These are phyloP conservation scores for Nephrotoma guestfalica DNA, from an alignment of 2,888 invertebrate genomes.

Conservation along the genomic window DNA sequence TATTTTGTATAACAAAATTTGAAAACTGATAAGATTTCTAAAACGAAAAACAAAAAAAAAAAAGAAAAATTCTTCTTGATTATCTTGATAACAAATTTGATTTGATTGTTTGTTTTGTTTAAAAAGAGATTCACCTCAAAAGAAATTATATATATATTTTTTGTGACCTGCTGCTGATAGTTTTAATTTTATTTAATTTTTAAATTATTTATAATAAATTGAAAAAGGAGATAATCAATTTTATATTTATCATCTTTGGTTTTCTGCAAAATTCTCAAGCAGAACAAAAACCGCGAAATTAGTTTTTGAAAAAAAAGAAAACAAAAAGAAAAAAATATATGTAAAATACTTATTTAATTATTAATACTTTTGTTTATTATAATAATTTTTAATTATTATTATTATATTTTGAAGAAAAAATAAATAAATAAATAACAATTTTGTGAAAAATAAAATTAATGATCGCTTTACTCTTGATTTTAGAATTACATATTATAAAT, in stretches of 20 bases:
- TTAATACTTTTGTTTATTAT: conserved; percentile 9
- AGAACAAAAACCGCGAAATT: conserved; percentile 33
- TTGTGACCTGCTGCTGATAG: neutral
- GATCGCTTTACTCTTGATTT: neutral
- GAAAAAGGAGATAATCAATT: neutral
- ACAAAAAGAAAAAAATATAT: neutral
- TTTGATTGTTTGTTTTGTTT: neutral
- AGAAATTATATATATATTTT: neutral
- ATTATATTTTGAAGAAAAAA: conserved; percentile 7
- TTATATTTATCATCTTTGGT: neutral
- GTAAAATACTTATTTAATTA: conserved; percentile 4
- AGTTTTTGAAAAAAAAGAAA: conserved; percentile 19
- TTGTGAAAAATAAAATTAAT: neutral
- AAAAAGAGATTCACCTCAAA: neutral
- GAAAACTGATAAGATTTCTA: neutral
- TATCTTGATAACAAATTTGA: neutral
- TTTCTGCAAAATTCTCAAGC: conserved; percentile 31
- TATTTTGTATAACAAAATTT: neutral
- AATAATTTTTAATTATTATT: neutral
- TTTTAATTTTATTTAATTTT: neutral
- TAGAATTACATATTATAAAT: neutral
- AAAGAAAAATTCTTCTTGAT: neutral
- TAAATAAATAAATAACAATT: conserved; percentile 1
- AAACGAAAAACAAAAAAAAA: neutral
- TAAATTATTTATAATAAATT: neutral